A percentile compares a stretch with the other conserved stretches of the same genome.
These are phyloP conservation scores for Drosophila oshimai DNA, from an alignment of 1,140 invertebrate species.

Conservation along the genomic window DNA sequence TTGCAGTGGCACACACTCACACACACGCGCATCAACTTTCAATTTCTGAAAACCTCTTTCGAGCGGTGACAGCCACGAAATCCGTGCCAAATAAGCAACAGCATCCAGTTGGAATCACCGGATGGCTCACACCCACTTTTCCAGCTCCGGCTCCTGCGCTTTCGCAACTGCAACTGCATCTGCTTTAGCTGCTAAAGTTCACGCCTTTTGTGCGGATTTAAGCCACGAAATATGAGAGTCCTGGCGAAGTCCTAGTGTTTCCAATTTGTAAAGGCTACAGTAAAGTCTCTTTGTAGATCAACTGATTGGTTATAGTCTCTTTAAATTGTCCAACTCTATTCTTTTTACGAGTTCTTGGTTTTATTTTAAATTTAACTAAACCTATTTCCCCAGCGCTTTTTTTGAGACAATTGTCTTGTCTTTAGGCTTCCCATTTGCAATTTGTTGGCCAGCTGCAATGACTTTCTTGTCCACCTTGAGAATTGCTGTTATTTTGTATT, in stretches of 20 bases:
- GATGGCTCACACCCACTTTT: conserved; percentile 16
- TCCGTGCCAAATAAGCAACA: conserved; percentile 72
- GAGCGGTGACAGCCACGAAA: conserved; percentile 12
- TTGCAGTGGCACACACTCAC: conserved; percentile 52
- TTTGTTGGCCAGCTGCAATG: conserved; percentile 43
- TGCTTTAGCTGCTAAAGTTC: conserved; percentile 42
- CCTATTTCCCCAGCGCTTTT: background rate
- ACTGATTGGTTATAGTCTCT: background rate
- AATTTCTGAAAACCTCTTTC: conserved; percentile 46
- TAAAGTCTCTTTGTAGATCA: too few relatives aligned
- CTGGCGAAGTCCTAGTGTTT: conserved; percentile 4
- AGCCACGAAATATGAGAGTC: conserved; percentile 42
- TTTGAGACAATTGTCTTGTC: background rate
- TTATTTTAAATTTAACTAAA: background rate
- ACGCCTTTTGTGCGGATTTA: conserved; percentile 58
- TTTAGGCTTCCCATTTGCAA: conserved; percentile 23
- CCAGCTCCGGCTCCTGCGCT: background rate
- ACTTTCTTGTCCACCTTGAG: background rate
- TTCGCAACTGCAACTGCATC: background rate
- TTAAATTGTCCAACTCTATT: background rate
- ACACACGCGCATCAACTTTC: conserved; percentile 62
- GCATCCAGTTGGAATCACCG: conserved; percentile 46
- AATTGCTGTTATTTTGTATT: conserved; percentile 6
- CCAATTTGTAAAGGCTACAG: conserved; percentile 11
- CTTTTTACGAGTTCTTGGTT: background rate